Evolutionary conservation across 2,113 vertebrate species (phyloP).

Genomic region (Struthidea cinerea): DNA sequence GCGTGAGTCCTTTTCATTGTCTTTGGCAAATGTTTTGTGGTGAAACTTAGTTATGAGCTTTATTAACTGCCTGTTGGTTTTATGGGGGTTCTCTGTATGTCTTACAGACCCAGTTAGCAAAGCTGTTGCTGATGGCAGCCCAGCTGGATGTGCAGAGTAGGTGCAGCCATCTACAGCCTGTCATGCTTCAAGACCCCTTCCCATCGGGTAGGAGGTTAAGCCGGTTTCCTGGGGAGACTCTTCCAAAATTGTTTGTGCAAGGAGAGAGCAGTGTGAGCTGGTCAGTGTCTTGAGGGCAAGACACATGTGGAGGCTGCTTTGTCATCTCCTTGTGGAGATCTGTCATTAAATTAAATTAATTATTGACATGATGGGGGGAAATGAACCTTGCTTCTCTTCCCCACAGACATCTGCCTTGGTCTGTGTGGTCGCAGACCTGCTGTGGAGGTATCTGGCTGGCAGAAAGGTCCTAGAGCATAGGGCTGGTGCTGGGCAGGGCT

Average conservation of each 20-base stretch:
- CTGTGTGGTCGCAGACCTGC: not conserved
- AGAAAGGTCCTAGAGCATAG: not conserved
- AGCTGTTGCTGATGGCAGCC: not conserved
- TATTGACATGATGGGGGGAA: not conserved
- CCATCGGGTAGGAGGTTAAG: not conserved
- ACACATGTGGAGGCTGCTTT: not conserved
- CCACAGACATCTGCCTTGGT: not conserved
- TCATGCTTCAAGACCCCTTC: not conserved
- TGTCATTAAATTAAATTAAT: constrained; percentile 1
- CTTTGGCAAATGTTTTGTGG: constrained; percentile 22
- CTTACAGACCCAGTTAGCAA: not conserved
- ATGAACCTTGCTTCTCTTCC: not conserved
- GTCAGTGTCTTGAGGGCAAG: not conserved
- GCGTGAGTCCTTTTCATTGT: not conserved
- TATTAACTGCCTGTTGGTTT: constrained; percentile 24
- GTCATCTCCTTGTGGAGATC: not conserved
- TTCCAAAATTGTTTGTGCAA: not conserved
- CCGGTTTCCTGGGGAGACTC: not conserved
- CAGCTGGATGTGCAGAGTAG: not conserved
- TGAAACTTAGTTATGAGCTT: not conserved
- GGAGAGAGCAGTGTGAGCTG: not conserved
- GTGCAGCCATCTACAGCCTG: not conserved
- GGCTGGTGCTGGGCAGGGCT: not conserved
- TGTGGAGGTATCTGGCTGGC: not conserved
- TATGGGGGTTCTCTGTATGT: not conserved